Evolutionary conservation across 2,888 invertebrate species (phyloP).

Genomic region (Poecilobothrus nobilitatus): DNA sequence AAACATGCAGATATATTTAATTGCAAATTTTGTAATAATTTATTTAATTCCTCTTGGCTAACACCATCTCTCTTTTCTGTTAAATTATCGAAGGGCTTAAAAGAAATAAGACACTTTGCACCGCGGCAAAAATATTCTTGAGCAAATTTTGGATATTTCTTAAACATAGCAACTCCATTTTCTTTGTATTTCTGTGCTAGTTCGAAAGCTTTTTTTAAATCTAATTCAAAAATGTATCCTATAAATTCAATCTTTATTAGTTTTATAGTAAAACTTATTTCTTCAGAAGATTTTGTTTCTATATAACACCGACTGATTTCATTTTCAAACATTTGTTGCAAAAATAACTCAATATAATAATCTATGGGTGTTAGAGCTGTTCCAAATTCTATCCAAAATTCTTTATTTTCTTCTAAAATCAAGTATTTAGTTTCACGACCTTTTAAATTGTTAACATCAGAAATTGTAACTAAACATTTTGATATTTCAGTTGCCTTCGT

Average conservation of each 20-base stretch:
- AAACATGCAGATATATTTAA: slow-evolving; percentile 80
- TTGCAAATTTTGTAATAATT: slow-evolving; percentile 59
- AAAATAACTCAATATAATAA: slow-evolving; percentile 44
- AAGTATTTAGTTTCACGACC: slow-evolving; percentile 29
- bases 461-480: slow-evolving; percentile 33
- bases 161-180: slow-evolving; percentile 55
- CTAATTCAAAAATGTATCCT: slow-evolving; percentile 44
- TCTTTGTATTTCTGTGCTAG: slow-evolving; percentile 45
- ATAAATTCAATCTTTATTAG: slow-evolving; percentile 39
- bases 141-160: slow-evolving; percentile 56
- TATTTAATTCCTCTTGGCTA: slow-evolving; percentile 45
- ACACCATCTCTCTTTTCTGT: slow-evolving; percentile 40
- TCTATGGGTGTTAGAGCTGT: slow-evolving; percentile 44
- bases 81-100: slow-evolving; percentile 47
- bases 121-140: slow-evolving; percentile 66
- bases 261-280: slow-evolving; percentile 38
- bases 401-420: slow-evolving; percentile 17
- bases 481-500: slow-evolving; percentile 36
- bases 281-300: slow-evolving; percentile 29
- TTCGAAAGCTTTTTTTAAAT: slow-evolving; percentile 39
- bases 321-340: slow-evolving; percentile 45
- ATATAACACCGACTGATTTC: slow-evolving; percentile 46
- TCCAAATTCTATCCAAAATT: slow-evolving; percentile 38
- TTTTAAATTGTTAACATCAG: slow-evolving; percentile 28
- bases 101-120: slow-evolving; percentile 61